These are phyloP conservation scores for Lateolabrax maculatus DNA, from an alignment of 2,797 vertebrate species.

Conservation along the genomic window DNA sequence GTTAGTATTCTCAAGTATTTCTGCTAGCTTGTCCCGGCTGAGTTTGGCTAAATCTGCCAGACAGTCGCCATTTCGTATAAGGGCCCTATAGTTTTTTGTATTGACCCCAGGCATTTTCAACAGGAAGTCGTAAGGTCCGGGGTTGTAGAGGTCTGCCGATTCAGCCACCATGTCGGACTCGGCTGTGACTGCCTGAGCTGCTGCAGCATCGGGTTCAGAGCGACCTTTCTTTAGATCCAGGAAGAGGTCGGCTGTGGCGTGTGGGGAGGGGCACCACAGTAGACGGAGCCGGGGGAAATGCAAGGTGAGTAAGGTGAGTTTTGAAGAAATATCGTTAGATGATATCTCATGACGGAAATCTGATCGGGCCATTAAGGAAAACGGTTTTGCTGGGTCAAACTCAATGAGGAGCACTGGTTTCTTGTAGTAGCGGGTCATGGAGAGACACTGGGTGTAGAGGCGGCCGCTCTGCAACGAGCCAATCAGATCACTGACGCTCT, in stretches of 20 bases:
- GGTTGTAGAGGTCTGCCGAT: slow-evolving; percentile 91
- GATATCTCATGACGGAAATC: slow-evolving; percentile 93
- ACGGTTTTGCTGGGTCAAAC: slow-evolving; percentile 93
- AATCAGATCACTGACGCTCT: slow-evolving; percentile 95
- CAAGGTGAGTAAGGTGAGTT: slow-evolving; percentile 93
- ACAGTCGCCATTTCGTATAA: slow-evolving; percentile 88
- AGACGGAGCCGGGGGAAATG: slow-evolving; percentile 95
- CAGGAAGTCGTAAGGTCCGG: slow-evolving; percentile 95
- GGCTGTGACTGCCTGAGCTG: slow-evolving; percentile 89
- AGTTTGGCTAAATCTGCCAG: slow-evolving; percentile 89
- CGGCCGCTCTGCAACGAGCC: slow-evolving; percentile 94
- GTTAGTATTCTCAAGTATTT: slow-evolving; percentile 86
- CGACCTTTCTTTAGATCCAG: slow-evolving; percentile 92
- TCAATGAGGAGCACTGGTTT: slow-evolving; percentile 94
- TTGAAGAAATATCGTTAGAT: slow-evolving; percentile 91
- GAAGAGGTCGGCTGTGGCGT: slow-evolving; percentile 93
- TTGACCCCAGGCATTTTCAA: slow-evolving; percentile 96
- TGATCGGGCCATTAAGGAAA: slow-evolving; percentile 89
- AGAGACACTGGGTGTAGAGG: slow-evolving; percentile 92
- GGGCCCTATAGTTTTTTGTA: slow-evolving; percentile 89
- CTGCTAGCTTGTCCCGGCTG: slow-evolving; percentile 86
- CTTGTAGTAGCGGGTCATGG: slow-evolving; percentile 95
- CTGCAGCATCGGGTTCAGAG: slow-evolving; percentile 86
- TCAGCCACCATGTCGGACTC: slow-evolving; percentile 91
- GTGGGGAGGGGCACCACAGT: slow-evolving; percentile 96